Conservation (phyloP, 53 echinoderm and acorn worm species). For the Crossaster papposus region DNA sequence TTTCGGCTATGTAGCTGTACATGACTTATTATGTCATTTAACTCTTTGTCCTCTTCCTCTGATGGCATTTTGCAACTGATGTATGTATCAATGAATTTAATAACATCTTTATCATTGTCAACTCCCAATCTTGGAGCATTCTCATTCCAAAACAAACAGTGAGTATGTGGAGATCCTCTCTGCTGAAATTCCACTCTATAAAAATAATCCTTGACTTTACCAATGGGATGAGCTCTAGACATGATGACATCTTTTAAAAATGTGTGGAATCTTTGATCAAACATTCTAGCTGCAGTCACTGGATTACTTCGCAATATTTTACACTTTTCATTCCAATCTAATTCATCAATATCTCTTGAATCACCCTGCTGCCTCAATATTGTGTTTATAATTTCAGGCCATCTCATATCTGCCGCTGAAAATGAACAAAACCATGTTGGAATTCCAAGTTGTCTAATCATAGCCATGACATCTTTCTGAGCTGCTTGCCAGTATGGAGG, state of each 20-base stretch:
- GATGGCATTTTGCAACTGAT: too few relatives aligned
- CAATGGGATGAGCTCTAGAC: constrained; percentile 69
- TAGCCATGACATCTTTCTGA: constrained; percentile 71
- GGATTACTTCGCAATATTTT: constrained; percentile 68
- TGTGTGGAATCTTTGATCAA: constrained; percentile 65
- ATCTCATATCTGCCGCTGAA: constrained; percentile 51
- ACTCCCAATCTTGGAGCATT: constrained; percentile 55
- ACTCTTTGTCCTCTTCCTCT: too few relatives aligned
- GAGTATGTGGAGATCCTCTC: constrained; percentile 67
- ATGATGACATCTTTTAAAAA: constrained; percentile 71
- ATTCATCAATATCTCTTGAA: constrained; percentile 35
- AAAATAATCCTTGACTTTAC: constrained; percentile 66
- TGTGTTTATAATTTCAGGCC: constrained; percentile 49
- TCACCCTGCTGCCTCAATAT: constrained; percentile 22
- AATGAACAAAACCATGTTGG: constrained; percentile 63
- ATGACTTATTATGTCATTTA: too few relatives aligned
- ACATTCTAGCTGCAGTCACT: constrained; percentile 80
- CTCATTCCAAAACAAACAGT: constrained; percentile 70
- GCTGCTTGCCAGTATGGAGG: constrained; percentile 75
- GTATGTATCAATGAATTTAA: constrained; percentile 68
- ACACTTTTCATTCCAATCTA: constrained; percentile 72
- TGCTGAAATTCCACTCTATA: constrained; percentile 69
- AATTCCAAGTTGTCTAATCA: constrained; percentile 71
- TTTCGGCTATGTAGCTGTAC: too few relatives aligned
- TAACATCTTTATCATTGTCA: constrained; percentile 62